Conservation (phyloP, 1,140 invertebrate species). For the Aphaenogaster ashmeadi region DNA sequence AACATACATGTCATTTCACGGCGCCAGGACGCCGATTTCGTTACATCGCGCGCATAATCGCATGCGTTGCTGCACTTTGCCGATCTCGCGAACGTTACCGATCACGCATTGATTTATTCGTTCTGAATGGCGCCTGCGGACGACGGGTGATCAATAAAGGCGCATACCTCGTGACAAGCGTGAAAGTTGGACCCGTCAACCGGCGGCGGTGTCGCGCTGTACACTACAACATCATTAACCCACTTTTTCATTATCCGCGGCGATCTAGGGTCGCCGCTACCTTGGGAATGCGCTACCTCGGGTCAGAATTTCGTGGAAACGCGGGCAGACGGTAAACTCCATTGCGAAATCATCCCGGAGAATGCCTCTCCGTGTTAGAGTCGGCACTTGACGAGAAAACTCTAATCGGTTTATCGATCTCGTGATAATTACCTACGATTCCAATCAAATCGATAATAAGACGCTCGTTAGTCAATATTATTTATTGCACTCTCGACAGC, state of each 20-base stretch:
- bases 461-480: background rate
- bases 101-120: conserved; percentile 51
- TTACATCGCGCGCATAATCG: conserved; percentile 26
- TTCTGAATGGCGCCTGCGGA: conserved; percentile 52
- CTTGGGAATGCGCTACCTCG: background rate
- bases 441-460: conserved; percentile 25
- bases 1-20: conserved; percentile 69
- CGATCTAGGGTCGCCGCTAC: conserved; percentile 5
- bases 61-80: background rate
- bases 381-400: background rate
- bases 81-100: conserved; percentile 42
- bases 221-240: conserved; percentile 59
- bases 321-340: conserved; percentile 18
- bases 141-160: conserved; percentile 51
- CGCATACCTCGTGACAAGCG: conserved; percentile 48
- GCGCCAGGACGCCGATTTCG: conserved; percentile 72
- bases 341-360: conserved; percentile 35
- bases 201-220: conserved; percentile 1
- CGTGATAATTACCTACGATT: background rate
- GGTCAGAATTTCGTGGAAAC: conserved; percentile 50
- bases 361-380: background rate
- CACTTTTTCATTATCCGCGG: conserved; percentile 56
- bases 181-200: conserved; percentile 37
- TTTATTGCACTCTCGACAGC: background rate
- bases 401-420: conserved; percentile 14